Conservation (phyloP, 1,140 invertebrate genomes). For the Dermatophagoides farinae region DNA sequence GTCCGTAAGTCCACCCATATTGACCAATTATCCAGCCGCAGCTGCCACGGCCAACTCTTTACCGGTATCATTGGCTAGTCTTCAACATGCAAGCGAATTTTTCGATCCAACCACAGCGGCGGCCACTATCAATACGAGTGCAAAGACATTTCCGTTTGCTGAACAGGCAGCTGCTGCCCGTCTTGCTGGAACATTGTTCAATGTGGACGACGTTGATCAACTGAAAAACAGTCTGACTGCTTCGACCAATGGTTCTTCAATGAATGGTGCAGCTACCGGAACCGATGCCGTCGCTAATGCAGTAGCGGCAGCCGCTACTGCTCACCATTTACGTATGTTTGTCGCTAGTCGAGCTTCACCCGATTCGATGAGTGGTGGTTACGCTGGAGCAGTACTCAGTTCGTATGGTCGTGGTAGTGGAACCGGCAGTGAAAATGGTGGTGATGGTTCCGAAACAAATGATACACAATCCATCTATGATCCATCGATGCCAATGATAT, state of each 20-base stretch:
- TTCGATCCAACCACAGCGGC: conserved; percentile 30
- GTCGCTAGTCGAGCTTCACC: conserved; percentile 18
- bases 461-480: conserved; percentile 18
- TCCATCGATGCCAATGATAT: conserved; percentile 26
- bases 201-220: conserved; percentile 2
- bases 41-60: not conserved
- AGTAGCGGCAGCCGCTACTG: conserved; percentile 17
- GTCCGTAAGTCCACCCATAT: conserved; percentile 33
- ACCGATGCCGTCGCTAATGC: conserved; percentile 14
- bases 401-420: conserved; percentile 17
- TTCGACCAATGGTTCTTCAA: conserved; percentile 13
- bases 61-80: conserved; percentile 32
- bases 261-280: not conserved
- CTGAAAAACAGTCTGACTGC: not conserved
- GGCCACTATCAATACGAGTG: conserved; percentile 15
- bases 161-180: conserved; percentile 12
- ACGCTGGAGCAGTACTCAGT: not conserved
- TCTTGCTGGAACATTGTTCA: conserved; percentile 22
- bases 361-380: conserved; percentile 17
- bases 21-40: not conserved
- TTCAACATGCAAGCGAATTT: conserved; percentile 71
- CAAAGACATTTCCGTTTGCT: conserved; percentile 32
- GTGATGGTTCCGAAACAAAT: conserved; percentile 20
- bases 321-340: conserved; percentile 13
- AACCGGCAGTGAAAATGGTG: conserved; percentile 16